phyloP scores from a whole-genome alignment of 1,140 invertebrate genomes.

The Antheraea pernyi region DNA sequence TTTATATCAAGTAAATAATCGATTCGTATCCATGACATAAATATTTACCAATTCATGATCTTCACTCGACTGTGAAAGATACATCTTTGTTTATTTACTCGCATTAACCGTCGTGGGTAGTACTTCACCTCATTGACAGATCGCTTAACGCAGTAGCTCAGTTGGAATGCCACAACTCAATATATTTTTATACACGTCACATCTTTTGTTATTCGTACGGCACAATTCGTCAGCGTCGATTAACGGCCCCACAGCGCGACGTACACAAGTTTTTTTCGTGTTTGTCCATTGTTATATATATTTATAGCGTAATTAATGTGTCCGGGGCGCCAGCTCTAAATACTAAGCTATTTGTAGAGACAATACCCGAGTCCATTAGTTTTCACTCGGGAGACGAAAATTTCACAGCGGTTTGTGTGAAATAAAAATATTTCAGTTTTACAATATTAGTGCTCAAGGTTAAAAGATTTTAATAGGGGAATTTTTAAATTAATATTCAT shows the following conservation, averaged over 20 bases:
- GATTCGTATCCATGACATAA: neutral
- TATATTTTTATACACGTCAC: neutral
- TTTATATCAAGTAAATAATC: neutral
- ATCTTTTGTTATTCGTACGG: constrained; percentile 6
- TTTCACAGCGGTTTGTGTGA: constrained; percentile 9
- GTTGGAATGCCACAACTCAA: neutral
- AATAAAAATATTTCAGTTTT: neutral
- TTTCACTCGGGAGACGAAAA: constrained; percentile 17
- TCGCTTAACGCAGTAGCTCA: neutral
- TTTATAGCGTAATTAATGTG: constrained; percentile 36
- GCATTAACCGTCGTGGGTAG: neutral
- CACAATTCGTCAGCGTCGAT: constrained; percentile 8
- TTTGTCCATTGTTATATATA: constrained; percentile 19
- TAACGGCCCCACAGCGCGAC: constrained; percentile 9
- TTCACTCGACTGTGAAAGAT: neutral
- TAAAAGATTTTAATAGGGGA: too few species aligned
- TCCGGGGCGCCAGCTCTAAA: constrained; percentile 31
- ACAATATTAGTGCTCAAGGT: too few species aligned
- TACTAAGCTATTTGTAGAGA: constrained; percentile 29
- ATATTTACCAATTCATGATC: neutral
- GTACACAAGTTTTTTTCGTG: constrained; percentile 8
- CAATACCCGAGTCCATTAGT: constrained; percentile 18
- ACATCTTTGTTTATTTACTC: neutral
- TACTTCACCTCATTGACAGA: neutral
- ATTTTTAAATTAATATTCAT: too few species aligned